phyloP scores from a whole-genome alignment of 1,140 invertebrate genomes.

The Diplogasteroides magnus region DNA sequence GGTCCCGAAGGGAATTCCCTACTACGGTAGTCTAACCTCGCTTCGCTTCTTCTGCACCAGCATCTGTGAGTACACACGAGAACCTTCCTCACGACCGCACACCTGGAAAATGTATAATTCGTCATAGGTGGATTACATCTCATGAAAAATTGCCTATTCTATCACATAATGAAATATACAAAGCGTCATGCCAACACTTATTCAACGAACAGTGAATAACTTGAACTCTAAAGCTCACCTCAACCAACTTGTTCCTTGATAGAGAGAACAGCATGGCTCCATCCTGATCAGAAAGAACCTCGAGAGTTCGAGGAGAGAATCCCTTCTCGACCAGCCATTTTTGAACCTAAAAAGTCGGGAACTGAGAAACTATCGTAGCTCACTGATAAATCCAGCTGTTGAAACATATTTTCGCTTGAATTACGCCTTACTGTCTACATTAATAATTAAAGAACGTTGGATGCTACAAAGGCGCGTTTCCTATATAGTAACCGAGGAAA shows the following conservation, averaged over 20 bases:
- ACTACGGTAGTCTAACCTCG: conserved; percentile 6
- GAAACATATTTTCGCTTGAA: not conserved
- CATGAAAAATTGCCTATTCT: too few relatives aligned
- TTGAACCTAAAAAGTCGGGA: conserved; percentile 13
- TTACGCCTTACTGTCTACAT: not conserved
- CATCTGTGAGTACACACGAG: conserved; percentile 30
- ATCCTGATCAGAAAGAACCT: conserved; percentile 31
- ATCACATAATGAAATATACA: not conserved
- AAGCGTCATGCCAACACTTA: not conserved
- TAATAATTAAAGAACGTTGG: not conserved
- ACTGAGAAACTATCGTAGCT: too few relatives aligned
- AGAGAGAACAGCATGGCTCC: conserved; percentile 30
- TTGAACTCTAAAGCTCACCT: conserved; percentile 2
- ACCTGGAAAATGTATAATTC: too few relatives aligned
- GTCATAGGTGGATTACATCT: too few relatives aligned
- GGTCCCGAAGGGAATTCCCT: not conserved
- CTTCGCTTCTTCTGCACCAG: conserved; percentile 36
- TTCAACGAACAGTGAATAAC: not conserved
- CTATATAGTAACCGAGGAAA: not conserved
- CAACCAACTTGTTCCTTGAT: conserved; percentile 21
- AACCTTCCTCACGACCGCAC: conserved; percentile 30
- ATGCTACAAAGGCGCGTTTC: not conserved
- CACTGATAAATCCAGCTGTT: conserved; percentile 18
- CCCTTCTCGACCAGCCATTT: conserved; percentile 33
- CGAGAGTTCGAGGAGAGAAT: conserved; percentile 28